Evolutionary conservation across 2,888 invertebrate genomes (phyloP), one percentile per base, ranked within the genome.

Genomic region (Megaustenia siamemsis): DNA sequence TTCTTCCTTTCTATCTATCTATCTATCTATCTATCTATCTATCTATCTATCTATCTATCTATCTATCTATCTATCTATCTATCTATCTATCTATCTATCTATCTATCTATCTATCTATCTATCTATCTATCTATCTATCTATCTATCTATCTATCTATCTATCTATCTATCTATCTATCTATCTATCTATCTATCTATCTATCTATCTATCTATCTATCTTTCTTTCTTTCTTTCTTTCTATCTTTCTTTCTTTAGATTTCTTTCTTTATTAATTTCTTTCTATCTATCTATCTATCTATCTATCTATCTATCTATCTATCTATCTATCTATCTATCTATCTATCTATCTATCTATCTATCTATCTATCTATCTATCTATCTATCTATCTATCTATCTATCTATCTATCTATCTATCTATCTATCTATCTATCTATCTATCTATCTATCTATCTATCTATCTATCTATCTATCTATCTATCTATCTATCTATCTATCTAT

Each of bases 91-190:
- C 40, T 71, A 71, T 71, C 40, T 71, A 71, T 71, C 40, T 71
- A 71, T 71, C 40, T 71, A 71, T 71, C 40, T 71, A 71, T 12
- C 40, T 71, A 71, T 71, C 40, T 71, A 40, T 71, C 40, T 43
- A 71, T 71, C 40, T 71, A 71, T 71, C 40, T 71, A 71, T 71
- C 40, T 71, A 71, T 71, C 40, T 71, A 71, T 71, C 40, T 71
- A 71, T 71, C 40, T 12, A 71, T 71, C 40, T 71, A 71, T 71
- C 40, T 71, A 71, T 71, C 40, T 71, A 71, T 71, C 40, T 71
- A 71, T 71, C 40, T 71, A 71, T 71, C 40, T 71, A 71, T 71
- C 40, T 71, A 71, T 71, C 40, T 71, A 71, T 71, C 40, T 71
- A 66, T 66, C 15, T 69, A 69, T 69, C 10, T 69, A 69, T 69